Conservation (phyloP, 1,140 invertebrate genomes). For the Patella vulgata region DNA sequence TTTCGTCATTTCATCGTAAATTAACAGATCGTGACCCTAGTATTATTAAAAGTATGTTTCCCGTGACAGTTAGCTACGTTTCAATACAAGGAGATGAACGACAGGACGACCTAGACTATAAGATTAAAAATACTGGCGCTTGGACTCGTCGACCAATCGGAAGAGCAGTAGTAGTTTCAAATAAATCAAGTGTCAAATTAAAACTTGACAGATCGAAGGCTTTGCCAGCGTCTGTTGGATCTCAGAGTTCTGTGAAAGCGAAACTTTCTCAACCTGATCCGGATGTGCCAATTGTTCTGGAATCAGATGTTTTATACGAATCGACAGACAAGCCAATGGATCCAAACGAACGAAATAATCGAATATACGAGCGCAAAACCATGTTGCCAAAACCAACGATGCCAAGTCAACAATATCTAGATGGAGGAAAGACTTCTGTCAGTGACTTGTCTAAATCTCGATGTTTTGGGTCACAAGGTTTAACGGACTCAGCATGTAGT, state of each 20-base stretch:
- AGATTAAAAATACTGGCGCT: conserved; percentile 1
- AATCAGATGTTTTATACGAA: no score
- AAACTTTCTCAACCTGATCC: neutral
- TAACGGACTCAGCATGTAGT: no score
- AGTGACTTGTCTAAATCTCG: no score
- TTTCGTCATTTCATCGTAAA: conserved; percentile 6
- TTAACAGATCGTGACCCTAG: conserved; percentile 2
- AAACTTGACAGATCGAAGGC: conserved; percentile 20
- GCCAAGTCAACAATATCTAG: conserved; percentile 44
- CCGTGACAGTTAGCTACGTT: conserved; percentile 41
- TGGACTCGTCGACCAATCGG: conserved; percentile 4
- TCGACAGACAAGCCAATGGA: no score
- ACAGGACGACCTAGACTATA: conserved; percentile 8
- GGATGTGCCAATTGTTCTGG: no score
- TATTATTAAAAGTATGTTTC: conserved; percentile 29
- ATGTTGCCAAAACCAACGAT: conserved; percentile 36
- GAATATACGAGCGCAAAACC: conserved; percentile 3
- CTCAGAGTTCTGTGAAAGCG: neutral
- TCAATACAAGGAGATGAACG: conserved; percentile 37
- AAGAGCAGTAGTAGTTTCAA: conserved; percentile 16
- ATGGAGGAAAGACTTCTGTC: conserved; percentile 9
- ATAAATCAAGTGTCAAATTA: conserved; percentile 4
- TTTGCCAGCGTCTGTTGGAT: conserved; percentile 8
- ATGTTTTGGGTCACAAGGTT: no score
- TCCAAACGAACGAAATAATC: no score